Conservation (phyloP, 2,888 invertebrate genomes). For the Ophion slaviceki region DNA sequence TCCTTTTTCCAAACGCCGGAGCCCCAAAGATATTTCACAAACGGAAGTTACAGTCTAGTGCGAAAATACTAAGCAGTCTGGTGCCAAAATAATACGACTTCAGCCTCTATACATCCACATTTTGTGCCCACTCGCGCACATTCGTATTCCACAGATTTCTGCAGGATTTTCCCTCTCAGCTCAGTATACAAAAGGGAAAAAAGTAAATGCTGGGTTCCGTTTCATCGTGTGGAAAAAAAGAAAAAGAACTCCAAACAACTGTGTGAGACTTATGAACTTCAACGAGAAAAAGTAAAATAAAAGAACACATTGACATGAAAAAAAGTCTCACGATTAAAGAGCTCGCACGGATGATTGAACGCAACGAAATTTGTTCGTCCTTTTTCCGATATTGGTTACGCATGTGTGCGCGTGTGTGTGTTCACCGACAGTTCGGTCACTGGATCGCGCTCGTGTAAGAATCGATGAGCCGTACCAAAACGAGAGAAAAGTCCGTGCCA, state of each 20-base stretch:
- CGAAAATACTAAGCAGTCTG: too few species aligned
- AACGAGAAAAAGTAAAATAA: background rate
- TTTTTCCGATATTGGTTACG: conserved; percentile 43
- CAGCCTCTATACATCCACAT: too few species aligned
- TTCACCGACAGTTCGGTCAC: conserved; percentile 34
- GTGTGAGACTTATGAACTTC: background rate
- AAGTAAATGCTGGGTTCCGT: background rate
- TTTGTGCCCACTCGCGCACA: too few species aligned
- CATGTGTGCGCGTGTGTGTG: background rate
- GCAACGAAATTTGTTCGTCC: conserved; percentile 51
- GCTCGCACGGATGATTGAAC: conserved; percentile 58
- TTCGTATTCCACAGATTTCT: too few species aligned
- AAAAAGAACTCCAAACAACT: background rate
- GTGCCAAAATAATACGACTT: too few species aligned
- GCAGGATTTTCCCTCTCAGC: too few species aligned
- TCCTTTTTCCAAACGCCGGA: too few species aligned
- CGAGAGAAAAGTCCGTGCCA: conserved; percentile 72
- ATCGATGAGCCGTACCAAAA: conserved; percentile 75
- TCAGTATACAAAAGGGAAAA: background rate
- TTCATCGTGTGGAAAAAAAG: background rate
- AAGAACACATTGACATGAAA: background rate
- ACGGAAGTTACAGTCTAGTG: too few species aligned
- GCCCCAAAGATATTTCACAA: too few species aligned
- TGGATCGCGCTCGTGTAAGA: conserved; percentile 74
- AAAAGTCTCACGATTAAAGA: conserved; percentile 35